Conservation (phyloP, 2,113 vertebrate species). For the Seriola aureovittata region DNA sequence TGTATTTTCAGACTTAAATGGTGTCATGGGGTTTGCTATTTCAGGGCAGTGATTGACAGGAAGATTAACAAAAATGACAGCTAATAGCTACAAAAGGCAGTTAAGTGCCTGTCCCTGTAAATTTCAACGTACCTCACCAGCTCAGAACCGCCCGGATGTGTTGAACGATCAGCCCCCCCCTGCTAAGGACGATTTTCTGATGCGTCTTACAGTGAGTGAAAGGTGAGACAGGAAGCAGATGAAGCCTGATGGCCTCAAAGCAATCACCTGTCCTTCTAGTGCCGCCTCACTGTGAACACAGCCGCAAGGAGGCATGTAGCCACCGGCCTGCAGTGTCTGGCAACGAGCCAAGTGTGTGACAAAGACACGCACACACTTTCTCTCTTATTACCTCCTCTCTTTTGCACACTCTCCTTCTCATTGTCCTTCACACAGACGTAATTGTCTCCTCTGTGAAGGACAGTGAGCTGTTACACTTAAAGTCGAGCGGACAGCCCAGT, state of each 20-base stretch:
- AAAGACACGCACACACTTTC: conserved; percentile 4
- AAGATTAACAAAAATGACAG: background rate
- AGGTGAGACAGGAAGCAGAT: conserved; percentile 5
- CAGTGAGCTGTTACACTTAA: background rate
- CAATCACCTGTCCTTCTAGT: background rate
- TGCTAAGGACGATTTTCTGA: background rate
- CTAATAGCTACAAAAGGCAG: background rate
- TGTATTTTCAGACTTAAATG: background rate
- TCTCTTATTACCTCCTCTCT: background rate
- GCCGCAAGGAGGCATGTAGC: background rate
- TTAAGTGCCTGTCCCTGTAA: conserved; percentile 5
- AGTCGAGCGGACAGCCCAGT: conserved; percentile 4
- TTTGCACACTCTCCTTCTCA: background rate
- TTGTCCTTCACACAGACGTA: background rate
- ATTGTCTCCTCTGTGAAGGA: conserved; percentile 32
- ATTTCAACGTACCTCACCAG: conserved; percentile 6
- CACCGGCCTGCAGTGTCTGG: conserved; percentile 13
- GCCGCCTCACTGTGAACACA: background rate
- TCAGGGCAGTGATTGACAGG: background rate
- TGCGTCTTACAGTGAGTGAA: background rate
- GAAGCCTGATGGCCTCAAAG: background rate
- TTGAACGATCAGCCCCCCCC: background rate
- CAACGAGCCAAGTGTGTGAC: conserved; percentile 5
- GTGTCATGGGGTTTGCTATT: background rate
- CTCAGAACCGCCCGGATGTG: background rate